phyloP scores from a whole-genome alignment of 2,797 vertebrate genomes.

The Falco novaeseelandiae region DNA sequence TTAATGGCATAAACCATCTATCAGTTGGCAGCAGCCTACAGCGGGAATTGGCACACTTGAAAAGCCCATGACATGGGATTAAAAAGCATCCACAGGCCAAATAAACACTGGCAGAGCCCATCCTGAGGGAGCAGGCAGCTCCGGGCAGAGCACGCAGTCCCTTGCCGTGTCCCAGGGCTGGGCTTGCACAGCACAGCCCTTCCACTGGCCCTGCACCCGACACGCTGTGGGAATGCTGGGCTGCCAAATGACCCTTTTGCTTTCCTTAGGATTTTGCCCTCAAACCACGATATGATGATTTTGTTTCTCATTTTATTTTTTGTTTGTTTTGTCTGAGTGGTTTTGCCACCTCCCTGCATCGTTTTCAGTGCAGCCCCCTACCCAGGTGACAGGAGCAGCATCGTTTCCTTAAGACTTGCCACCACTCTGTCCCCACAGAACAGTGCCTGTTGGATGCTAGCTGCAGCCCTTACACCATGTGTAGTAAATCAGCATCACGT shows the following conservation, averaged over 20 bases:
- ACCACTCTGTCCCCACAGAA: not conserved
- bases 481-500: not conserved
- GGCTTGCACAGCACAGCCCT: not conserved
- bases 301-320: not conserved
- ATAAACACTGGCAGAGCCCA: not conserved
- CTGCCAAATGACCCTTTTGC: not conserved
- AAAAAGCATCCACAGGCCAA: not conserved
- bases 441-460: not conserved
- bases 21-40: constrained; percentile 12
- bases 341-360: not conserved
- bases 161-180: not conserved
- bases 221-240: not conserved
- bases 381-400: not conserved
- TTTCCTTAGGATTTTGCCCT: not conserved
- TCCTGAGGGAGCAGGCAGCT: not conserved
- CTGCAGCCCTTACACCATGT: not conserved
- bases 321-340: not conserved
- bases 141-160: rapidly evolving
- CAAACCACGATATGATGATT: not conserved
- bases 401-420: not conserved
- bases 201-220: not conserved
- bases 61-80: not conserved
- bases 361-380: not conserved
- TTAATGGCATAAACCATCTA: constrained; percentile 7
- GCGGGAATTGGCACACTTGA: not conserved